phyloP scores from a whole-genome alignment of 2,797 vertebrate genomes.

The Scarus forsteni region DNA sequence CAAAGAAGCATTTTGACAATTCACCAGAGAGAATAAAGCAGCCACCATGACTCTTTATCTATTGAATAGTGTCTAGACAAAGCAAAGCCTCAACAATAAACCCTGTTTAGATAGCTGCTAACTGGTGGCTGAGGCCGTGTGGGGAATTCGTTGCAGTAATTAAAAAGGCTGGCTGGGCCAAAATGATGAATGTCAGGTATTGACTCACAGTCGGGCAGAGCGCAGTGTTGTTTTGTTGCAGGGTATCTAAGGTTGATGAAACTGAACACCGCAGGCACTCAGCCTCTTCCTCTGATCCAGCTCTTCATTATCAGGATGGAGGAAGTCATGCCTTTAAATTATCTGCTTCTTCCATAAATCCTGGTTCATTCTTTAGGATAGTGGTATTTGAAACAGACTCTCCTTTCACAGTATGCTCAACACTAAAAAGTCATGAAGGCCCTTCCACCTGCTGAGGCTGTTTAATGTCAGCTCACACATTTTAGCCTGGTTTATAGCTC shows the following conservation, averaged over 20 bases:
- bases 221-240: conserved; percentile 42
- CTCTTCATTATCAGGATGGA: background rate
- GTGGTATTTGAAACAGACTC: too few relatives aligned
- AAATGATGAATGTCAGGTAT: conserved; percentile 82
- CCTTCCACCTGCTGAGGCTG: too few relatives aligned
- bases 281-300: conserved; percentile 55
- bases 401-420: too few relatives aligned
- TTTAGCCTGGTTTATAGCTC: too few relatives aligned
- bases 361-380: too few relatives aligned
- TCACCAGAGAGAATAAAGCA: conserved; percentile 25
- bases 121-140: conserved; percentile 52
- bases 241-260: conserved; percentile 62
- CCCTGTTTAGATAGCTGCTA: conserved; percentile 56
- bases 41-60: conserved; percentile 18
- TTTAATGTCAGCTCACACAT: too few relatives aligned
- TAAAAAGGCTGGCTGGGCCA: conserved; percentile 73
- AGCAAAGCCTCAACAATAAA: conserved; percentile 55
- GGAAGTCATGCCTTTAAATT: too few relatives aligned
- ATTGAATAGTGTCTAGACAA: conserved; percentile 46
- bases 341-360: too few relatives aligned
- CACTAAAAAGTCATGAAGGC: too few relatives aligned
- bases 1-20: conserved; percentile 21
- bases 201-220: conserved; percentile 70
- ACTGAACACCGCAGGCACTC: conserved; percentile 60
- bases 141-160: conserved; percentile 80